phyloP scores from a whole-genome alignment of 2,113 vertebrate genomes.

The Mastomys coucha region DNA sequence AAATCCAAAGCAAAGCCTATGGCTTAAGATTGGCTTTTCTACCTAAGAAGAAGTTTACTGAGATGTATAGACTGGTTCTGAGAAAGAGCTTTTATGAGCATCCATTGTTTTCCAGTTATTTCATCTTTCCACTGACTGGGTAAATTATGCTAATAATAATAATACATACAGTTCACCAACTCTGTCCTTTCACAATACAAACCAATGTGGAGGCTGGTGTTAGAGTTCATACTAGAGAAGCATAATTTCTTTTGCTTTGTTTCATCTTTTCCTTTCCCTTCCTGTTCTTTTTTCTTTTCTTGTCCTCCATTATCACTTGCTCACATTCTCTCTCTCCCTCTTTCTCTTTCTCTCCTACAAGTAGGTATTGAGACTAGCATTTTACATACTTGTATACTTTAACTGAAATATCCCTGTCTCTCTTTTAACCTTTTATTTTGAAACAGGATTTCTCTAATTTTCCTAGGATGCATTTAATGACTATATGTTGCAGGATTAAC shows the following conservation, averaged over 20 bases:
- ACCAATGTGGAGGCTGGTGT: not conserved
- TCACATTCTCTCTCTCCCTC: no score
- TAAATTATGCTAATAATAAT: not conserved
- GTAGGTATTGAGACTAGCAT: not conserved
- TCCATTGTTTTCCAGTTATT: not conserved
- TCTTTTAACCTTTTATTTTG: not conserved
- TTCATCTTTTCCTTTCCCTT: not conserved
- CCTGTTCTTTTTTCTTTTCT: not conserved
- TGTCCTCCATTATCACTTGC: not conserved
- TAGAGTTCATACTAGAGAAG: not conserved
- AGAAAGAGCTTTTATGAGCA: not conserved
- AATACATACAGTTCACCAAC: not conserved
- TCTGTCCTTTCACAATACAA: not conserved
- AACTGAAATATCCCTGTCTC: not conserved
- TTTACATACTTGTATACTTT: not conserved
- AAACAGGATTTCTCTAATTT: not conserved
- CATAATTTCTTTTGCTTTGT: not conserved
- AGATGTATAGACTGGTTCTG: not conserved
- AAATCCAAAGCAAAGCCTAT: not conserved
- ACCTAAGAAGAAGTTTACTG: not conserved
- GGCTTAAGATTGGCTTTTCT: not conserved
- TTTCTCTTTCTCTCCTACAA: no score
- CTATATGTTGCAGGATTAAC: not conserved
- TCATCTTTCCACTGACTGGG: no score
- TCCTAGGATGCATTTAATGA: not conserved